A percentile compares a stretch with the other conserved stretches of the same genome.
Conservation (phyloP, 2,888 invertebrate genomes). For the Philonicus albiceps region DNA sequence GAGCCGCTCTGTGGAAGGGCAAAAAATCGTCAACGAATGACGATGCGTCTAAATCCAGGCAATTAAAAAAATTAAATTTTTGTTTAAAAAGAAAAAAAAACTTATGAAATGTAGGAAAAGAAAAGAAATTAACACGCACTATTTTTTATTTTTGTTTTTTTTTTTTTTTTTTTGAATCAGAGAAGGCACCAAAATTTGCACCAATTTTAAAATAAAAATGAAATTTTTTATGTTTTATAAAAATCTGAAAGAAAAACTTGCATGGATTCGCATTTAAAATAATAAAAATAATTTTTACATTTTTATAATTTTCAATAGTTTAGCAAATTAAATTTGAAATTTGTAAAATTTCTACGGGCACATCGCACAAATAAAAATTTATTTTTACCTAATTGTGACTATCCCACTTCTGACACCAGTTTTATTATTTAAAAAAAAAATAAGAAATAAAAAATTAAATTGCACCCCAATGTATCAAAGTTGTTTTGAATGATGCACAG, state of each 20-base stretch:
- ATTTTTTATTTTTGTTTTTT: too few species aligned
- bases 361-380: too few species aligned
- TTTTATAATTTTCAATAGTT: too few species aligned
- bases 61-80: not conserved
- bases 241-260: too few species aligned
- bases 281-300: too few species aligned
- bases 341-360: too few species aligned
- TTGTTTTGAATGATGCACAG: not conserved
- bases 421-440: too few species aligned
- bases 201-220: too few species aligned
- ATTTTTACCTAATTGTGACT: too few species aligned
- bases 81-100: not conserved
- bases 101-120: not conserved
- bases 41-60: not conserved
- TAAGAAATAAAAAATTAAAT: not conserved
- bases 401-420: not conserved
- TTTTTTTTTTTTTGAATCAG: not conserved
- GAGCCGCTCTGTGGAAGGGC: not conserved
- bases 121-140: not conserved
- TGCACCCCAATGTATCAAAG: not conserved
- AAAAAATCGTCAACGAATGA: not conserved
- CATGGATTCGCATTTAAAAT: too few species aligned
- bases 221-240: too few species aligned
- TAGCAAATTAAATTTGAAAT: too few species aligned
- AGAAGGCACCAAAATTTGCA: not conserved